Percentiles rank a stretch among this genome's conserved stretches.
Conservation (phyloP, 2,113 vertebrate genomes). For the Oryctolagus cuniculus region mOryCun1.1 NC_091453.1:75875001-75875500, state of each 20-base stretch:
- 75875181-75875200: slow-evolving; percentile 17
- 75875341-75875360: not conserved
- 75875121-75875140: slow-evolving; percentile 28
- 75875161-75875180: not conserved
- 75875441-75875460: not conserved
- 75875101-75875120: not conserved
- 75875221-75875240: not conserved
- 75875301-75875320: not conserved
- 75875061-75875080: not conserved
- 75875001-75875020: not conserved
- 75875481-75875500: slow-evolving; percentile 27
- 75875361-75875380: not conserved
- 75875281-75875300: slow-evolving; percentile 12
- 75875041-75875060: not conserved
- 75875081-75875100: not conserved
- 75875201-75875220: not conserved
- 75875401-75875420: not conserved
- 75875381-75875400: not conserved
- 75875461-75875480: not conserved
- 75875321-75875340: not conserved
- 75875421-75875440: not conserved
- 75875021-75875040: not conserved
- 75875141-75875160: not conserved
- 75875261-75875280: slow-evolving; percentile 44
- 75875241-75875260: not conserved